phyloP scores from a whole-genome alignment of 1,140 invertebrate species.

The Drosophila malerkotliana region DNA sequence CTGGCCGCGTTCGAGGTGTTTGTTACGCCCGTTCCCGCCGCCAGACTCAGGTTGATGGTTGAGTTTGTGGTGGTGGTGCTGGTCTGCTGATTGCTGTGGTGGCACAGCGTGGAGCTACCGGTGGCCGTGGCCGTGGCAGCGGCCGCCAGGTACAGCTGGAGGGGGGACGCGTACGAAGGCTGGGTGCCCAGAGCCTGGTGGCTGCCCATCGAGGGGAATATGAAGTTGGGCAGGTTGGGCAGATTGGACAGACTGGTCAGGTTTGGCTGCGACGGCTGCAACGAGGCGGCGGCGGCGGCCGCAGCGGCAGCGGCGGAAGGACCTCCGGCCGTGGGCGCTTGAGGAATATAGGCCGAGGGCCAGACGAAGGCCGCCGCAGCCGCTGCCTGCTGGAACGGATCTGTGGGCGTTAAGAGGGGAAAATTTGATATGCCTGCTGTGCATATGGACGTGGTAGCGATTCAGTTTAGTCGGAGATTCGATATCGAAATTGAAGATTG shows the following conservation, averaged over 20 bases:
- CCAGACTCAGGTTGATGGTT: slow-evolving; percentile 73
- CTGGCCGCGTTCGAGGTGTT: slow-evolving; percentile 38
- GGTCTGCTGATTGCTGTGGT: slow-evolving; percentile 71
- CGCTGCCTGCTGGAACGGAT: slow-evolving; percentile 90
- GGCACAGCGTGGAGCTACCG: slow-evolving; percentile 76
- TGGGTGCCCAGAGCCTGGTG: slow-evolving; percentile 74
- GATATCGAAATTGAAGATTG: slow-evolving; percentile 33
- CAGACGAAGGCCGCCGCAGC: slow-evolving; percentile 84
- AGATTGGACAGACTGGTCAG: slow-evolving; percentile 25
- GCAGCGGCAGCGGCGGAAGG: slow-evolving; percentile 75
- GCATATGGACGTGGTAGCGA: slow-evolving; percentile 55
- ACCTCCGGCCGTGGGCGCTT: slow-evolving; percentile 86
- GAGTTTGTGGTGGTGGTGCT: slow-evolving; percentile 74
- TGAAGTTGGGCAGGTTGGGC: slow-evolving; percentile 75
- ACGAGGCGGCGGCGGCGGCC: slow-evolving; percentile 84
- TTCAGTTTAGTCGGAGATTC: slow-evolving; percentile 36
- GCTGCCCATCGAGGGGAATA: slow-evolving; percentile 79
- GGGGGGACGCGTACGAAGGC: slow-evolving; percentile 85
- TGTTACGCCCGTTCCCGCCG: slow-evolving; percentile 49
- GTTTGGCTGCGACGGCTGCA: slow-evolving; percentile 85
- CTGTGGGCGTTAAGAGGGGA: slow-evolving; percentile 85
- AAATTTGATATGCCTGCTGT: slow-evolving; percentile 82
- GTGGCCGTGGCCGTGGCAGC: slow-evolving; percentile 78
- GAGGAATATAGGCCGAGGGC: slow-evolving; percentile 78
- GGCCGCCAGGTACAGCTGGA: slow-evolving; percentile 85